phyloP scores from a whole-genome alignment of 2,888 invertebrate species.

The Mellilla xanthometata region DNA sequence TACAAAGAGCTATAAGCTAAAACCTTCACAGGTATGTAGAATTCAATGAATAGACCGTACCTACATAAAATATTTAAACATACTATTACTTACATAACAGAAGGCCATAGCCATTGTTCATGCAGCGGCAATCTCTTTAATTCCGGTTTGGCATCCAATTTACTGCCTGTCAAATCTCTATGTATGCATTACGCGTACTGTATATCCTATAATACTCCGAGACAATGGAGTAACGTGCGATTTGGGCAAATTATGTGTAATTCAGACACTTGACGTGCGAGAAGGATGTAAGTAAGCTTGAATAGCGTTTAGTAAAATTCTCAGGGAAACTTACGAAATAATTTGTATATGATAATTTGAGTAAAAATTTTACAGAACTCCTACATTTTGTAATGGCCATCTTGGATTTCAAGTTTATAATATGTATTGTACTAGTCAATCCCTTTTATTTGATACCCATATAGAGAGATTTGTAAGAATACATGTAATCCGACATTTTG shows the following conservation, averaged over 20 bases:
- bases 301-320: background rate
- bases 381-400: too few species aligned
- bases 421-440: too few species aligned
- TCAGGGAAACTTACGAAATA: too few species aligned
- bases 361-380: too few species aligned
- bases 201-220: slow-evolving; percentile 13
- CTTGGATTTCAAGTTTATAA: too few species aligned
- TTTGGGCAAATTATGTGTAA: slow-evolving; percentile 12
- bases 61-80: background rate
- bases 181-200: slow-evolving; percentile 10
- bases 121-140: slow-evolving; percentile 18
- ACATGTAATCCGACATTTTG: too few species aligned
- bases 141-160: slow-evolving; percentile 28
- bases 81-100: slow-evolving; percentile 19
- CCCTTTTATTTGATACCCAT: too few species aligned
- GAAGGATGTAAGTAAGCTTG: slow-evolving; percentile 3
- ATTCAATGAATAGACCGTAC: slow-evolving; percentile 10
- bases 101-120: slow-evolving; percentile 27
- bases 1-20: too few species aligned
- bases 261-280: slow-evolving; percentile 1
- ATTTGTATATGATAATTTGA: too few species aligned
- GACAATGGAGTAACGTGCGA: slow-evolving; percentile 21
- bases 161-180: slow-evolving; percentile 25
- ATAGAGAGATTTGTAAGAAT: too few species aligned
- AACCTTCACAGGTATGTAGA: background rate